Percentiles rank a stretch among this genome's conserved stretches.
Conservation (phyloP, 2,113 vertebrate species). For the Azemiops feae region DNA sequence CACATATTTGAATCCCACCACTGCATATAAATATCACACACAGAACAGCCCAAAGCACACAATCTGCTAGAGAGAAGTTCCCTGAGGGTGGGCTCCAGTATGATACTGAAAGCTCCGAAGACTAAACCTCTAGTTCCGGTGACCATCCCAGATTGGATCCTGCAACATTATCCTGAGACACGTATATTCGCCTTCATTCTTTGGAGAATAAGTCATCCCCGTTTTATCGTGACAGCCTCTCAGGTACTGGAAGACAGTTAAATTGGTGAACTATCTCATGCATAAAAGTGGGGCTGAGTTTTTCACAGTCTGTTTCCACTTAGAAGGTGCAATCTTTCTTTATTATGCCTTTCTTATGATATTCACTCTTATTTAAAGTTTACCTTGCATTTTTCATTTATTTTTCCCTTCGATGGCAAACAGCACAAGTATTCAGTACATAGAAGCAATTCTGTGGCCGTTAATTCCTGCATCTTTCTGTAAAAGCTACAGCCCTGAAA, state of each 20-base stretch:
- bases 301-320: neutral
- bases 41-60: neutral
- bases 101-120: neutral
- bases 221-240: neutral
- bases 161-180: neutral
- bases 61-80: neutral
- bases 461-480: neutral
- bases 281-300: neutral
- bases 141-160: neutral
- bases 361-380: neutral
- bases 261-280: neutral
- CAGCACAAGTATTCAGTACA: neutral
- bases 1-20: no score
- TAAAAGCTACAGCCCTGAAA: neutral
- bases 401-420: neutral
- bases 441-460: neutral
- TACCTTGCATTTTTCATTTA: neutral
- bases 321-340: neutral
- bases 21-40: neutral
- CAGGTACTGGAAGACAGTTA: neutral
- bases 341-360: neutral
- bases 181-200: neutral
- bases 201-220: neutral
- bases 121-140: neutral
- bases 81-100: neutral